Conservation (phyloP, 2,888 invertebrate genomes). For the Diploptera punctata region DNA sequence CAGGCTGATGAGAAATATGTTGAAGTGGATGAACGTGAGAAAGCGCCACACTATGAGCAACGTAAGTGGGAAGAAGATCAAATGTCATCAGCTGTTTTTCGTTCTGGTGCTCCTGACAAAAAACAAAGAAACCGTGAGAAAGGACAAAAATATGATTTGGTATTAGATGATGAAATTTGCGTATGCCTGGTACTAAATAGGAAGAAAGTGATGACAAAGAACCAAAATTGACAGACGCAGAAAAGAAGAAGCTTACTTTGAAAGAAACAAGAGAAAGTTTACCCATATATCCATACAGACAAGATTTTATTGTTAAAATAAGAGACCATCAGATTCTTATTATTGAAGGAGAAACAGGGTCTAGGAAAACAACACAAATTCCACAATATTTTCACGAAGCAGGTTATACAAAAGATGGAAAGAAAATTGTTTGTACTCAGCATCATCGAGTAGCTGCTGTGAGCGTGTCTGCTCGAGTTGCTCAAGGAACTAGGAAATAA, state of each 20-base stretch:
- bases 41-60: constrained; percentile 62
- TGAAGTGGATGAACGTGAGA: constrained; percentile 87
- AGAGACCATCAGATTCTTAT: constrained; percentile 88
- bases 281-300: constrained; percentile 92
- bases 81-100: constrained; percentile 89
- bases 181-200: constrained; percentile 74
- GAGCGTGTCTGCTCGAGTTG: constrained; percentile 98
- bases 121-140: constrained; percentile 46
- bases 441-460: constrained; percentile 98
- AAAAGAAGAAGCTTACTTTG: constrained; percentile 79
- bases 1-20: constrained; percentile 66
- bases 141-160: constrained; percentile 81
- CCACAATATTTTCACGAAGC: constrained; percentile 97
- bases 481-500: constrained; percentile 98
- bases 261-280: constrained; percentile 91
- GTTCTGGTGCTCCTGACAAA: constrained; percentile 90
- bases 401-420: constrained; percentile 82
- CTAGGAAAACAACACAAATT: constrained; percentile 98
- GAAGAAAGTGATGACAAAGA: constrained; percentile 59
- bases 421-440: constrained; percentile 96
- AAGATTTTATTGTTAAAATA: constrained; percentile 89
- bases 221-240: constrained; percentile 68
- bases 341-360: constrained; percentile 98
- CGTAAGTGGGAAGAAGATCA: constrained; percentile 98
- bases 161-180: constrained; percentile 92